Evolutionary conservation across 2,797 vertebrate genomes (phyloP).

Genomic region (Pagetopsis macropterus): DNA sequence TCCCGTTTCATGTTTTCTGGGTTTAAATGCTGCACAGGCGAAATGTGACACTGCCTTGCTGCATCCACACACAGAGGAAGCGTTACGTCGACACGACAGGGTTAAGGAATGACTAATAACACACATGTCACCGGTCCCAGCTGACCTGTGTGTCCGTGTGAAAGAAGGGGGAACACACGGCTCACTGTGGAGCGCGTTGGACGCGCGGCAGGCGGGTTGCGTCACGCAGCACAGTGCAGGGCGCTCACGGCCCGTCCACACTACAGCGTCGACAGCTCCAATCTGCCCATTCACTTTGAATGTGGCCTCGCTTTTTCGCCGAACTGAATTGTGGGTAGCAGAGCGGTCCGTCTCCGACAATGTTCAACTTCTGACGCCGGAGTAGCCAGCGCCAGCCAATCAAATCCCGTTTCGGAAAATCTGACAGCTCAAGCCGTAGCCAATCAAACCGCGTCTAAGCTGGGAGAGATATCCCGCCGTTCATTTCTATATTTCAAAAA

Average conservation of each 20-base stretch:
- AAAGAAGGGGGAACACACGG: constrained; percentile 2
- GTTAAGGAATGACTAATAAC: not conserved
- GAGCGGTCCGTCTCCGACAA: too few species aligned
- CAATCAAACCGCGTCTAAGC: too few species aligned
- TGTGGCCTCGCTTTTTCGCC: too few species aligned
- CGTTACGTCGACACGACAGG: not conserved
- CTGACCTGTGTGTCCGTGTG: not conserved
- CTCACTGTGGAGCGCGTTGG: constrained; percentile 3
- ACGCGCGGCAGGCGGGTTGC: not conserved
- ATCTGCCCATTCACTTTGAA: too few species aligned
- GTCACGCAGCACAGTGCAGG: constrained; percentile 2
- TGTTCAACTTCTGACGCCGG: too few species aligned
- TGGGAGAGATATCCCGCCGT: too few species aligned
- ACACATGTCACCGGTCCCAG: not conserved
- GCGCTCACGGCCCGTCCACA: not conserved
- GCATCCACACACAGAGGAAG: not conserved
- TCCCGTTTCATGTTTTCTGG: constrained; percentile 24
- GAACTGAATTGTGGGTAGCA: too few species aligned
- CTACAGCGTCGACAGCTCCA: too few species aligned
- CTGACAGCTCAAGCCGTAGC: too few species aligned
- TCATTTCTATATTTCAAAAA: too few species aligned
- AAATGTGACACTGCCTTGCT: not conserved
- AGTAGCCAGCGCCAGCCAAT: too few species aligned
- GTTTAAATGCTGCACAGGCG: not conserved
- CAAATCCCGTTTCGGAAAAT: too few species aligned